Evolutionary conservation across 2,888 invertebrate genomes (phyloP), one percentile per base, ranked within the genome.

Genomic region (Ceraclea dissimilis): DNA sequence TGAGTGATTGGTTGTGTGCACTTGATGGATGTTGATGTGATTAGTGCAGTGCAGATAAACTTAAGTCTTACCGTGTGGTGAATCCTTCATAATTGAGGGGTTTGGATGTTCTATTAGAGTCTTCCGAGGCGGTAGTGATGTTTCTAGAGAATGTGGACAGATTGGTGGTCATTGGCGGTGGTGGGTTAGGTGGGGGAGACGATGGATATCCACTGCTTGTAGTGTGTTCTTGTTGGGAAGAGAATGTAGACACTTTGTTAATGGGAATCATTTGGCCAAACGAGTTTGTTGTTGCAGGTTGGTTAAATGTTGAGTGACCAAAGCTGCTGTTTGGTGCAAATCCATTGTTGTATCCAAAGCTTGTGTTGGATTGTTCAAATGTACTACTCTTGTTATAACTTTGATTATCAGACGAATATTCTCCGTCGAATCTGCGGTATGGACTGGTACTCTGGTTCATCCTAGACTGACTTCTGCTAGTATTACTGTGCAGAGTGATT

Each of bases 41-140:
- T 26, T 26, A 10, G 26, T 26, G 26, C 26, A 10, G 26, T 26
- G 26, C 26, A 26, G 26, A 26, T 26, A 26, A 26, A 26, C 19
- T 44, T 19, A 49, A 26, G 22, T 66, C 78, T 77, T 63, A 83
- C 83, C 82, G 82, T 52, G 83, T 82, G 13, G 84, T 83, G 65
- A 82, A 84, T 52, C 83, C 84, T 65, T 84, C 84, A 65, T 84
- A 84, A 62, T 75, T 81, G 64, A 77, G 77, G 2, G 58, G 58
- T 16, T 52, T 59, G 20, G 53, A 20, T 16, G 54, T 26, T 17
- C 52, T 60, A 52, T 34, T 52, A 1, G 54, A 51, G 34, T 54
- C 59, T 8, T 58, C 55, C 21, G 20, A 33, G 20, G 13, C 39
- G 13, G 69, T 19, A 66, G 65, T 54, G 49, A 54, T 43, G 13